Evolutionary conservation across 2,797 vertebrate genomes (phyloP), one percentile per base, ranked within the genome.

Genomic region (Setipinna tenuifilis): DNA sequence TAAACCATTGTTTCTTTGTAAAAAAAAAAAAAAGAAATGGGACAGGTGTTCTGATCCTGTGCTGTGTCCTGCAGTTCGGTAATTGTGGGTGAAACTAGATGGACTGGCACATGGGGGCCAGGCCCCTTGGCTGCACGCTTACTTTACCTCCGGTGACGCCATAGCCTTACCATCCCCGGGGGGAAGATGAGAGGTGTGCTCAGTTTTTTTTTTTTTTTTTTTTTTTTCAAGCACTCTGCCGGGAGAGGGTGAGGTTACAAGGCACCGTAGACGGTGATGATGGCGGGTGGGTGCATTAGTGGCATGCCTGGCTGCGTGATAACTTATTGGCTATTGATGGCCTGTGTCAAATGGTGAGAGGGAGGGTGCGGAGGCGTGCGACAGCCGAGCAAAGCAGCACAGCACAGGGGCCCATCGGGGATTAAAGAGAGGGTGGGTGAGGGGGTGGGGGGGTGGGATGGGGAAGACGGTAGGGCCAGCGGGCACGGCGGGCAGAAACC

Each of bases 311-410:
- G 96, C 97, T 96, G 95, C 93, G 96, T 95, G 96, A 97, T 98
- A 97, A 98, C 98, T 98, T 98, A 97, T 97, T 98, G 98, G 96
- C 95, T 96, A 95, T 97, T 97, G 97, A 98, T 98, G 96, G 95
- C 92, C 95, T 96, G 95, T 97, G 96, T 97, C 97, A 98, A 97
- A 98, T 97, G 95, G 95, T 95, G 95, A 95, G n/a, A n/a, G n/a
- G n/a, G n/a, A n/a, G 93, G 94, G 95, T 92, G 91, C 93, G 91
- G 94, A 95, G 93, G 95, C 96, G 95, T 82, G 58, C 50, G 28
- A 14, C 17, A 44, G 61, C 61, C 61, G 61, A 25, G 61, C 61
- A 23, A 7, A 65, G 61, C n/a, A 11, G 6, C 9, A 25, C 25
- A 14, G 25, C 12, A 1, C 25, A 31, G 31, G 68, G 17, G 12